Conservation (phyloP, 2,113 vertebrate species). For the Gadus chalcogrammus region DNA sequence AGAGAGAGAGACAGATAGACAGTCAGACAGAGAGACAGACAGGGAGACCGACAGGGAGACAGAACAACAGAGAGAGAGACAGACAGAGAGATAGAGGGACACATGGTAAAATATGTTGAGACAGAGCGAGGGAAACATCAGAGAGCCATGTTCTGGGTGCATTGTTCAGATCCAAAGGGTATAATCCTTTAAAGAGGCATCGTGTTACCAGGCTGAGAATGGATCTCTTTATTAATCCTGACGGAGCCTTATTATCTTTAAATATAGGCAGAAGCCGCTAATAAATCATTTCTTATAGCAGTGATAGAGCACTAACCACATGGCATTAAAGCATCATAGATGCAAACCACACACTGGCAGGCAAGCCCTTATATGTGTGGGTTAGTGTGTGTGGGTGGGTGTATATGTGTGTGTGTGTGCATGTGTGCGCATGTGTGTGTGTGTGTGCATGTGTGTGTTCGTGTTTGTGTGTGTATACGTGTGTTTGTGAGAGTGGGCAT, state of each 20-base stretch:
- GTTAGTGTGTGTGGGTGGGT: neutral
- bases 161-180: slow-evolving; percentile 56
- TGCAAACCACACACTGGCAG: slow-evolving; percentile 68
- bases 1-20: no score
- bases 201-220: slow-evolving; percentile 56
- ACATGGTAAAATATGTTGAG: neutral
- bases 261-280: slow-evolving; percentile 73
- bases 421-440: slow-evolving; percentile 1
- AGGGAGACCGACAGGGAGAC: no score
- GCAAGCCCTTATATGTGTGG: slow-evolving; percentile 17
- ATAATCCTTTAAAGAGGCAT: slow-evolving; percentile 65
- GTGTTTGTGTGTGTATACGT: neutral
- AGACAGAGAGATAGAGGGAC: neutral
- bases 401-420: neutral
- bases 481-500: no score
- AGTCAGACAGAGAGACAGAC: no score
- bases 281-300: slow-evolving; percentile 79
- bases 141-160: slow-evolving; percentile 40
- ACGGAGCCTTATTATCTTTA: slow-evolving; percentile 72
- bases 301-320: slow-evolving; percentile 70
- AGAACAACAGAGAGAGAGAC: neutral
- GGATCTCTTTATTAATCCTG: slow-evolving; percentile 75
- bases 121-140: neutral
- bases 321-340: slow-evolving; percentile 69
- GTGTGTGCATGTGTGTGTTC: neutral